These are phyloP conservation scores for Formicarius rufipectus DNA, from an alignment of 2,113 vertebrate species.

Conservation along the genomic window DNA sequence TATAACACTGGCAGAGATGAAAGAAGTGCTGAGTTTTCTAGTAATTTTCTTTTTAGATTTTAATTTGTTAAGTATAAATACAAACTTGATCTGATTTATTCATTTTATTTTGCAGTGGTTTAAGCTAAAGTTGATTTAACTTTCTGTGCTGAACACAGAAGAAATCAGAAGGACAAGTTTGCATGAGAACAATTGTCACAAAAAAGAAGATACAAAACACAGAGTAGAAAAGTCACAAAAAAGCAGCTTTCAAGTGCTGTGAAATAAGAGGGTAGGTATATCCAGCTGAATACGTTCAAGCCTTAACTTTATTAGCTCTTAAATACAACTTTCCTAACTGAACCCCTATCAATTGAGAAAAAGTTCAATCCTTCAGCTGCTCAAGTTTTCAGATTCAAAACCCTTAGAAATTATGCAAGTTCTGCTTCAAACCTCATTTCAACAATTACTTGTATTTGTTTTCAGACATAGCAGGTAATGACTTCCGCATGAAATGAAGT, in stretches of 20 bases:
- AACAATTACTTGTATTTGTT: neutral
- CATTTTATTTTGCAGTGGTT: neutral
- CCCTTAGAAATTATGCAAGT: neutral
- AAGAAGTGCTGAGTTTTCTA: neutral
- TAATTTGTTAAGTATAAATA: neutral
- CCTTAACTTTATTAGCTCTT: neutral
- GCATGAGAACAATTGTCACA: neutral
- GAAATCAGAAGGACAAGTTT: neutral
- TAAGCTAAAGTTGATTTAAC: neutral
- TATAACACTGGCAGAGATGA: neutral
- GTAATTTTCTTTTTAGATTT: neutral
- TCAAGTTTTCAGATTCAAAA: neutral
- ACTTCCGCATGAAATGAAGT: neutral
- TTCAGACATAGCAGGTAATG: neutral
- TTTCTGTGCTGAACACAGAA: neutral
- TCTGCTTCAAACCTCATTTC: neutral
- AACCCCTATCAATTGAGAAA: neutral
- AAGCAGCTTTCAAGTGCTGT: neutral
- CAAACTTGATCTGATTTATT: neutral
- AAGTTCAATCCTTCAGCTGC: neutral
- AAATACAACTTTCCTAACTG: neutral
- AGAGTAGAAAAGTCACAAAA: neutral
- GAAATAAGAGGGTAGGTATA: neutral
- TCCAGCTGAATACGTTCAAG: neutral
- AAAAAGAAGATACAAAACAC: neutral